Percentiles rank a stretch among this genome's conserved stretches.
Conservation (phyloP, 2,888 invertebrate genomes). For the Eulithis prunata region DNA sequence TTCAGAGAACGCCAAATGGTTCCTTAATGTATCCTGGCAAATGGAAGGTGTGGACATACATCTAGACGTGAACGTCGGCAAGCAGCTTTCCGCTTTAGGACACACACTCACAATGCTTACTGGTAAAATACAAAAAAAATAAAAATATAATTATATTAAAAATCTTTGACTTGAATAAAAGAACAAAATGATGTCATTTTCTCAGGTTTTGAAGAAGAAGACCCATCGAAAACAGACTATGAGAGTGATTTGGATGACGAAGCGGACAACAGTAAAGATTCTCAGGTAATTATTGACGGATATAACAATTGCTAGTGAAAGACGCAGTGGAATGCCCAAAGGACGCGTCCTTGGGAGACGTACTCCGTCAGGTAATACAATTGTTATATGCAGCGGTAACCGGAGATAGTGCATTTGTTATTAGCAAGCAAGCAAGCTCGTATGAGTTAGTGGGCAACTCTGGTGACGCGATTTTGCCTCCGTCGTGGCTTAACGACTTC, state of each 20-base stretch:
- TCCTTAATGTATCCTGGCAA: constrained; percentile 98
- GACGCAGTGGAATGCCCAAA: no score
- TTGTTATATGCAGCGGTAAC: no score
- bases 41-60: constrained; percentile 99
- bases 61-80: constrained; percentile 97
- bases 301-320: no score
- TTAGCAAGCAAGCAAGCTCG: no score
- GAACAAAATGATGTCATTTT: not conserved
- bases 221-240: constrained; percentile 87
- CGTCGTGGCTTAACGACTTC: no score
- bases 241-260: constrained; percentile 92
- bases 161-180: no score
- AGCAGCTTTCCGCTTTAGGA: constrained; percentile 96
- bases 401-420: no score
- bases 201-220: constrained; percentile 90
- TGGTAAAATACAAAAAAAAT: constrained; percentile 13
- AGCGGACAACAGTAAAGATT: constrained; percentile 85
- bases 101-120: constrained; percentile 98
- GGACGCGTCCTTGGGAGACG: no score
- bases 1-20: constrained; percentile 97
- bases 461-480: no score
- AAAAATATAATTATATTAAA: no score
- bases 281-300: constrained; percentile 63
- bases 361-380: no score
- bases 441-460: no score